Conservation (phyloP, 2,888 invertebrate genomes). For the Scaptomyza parva region DNA sequence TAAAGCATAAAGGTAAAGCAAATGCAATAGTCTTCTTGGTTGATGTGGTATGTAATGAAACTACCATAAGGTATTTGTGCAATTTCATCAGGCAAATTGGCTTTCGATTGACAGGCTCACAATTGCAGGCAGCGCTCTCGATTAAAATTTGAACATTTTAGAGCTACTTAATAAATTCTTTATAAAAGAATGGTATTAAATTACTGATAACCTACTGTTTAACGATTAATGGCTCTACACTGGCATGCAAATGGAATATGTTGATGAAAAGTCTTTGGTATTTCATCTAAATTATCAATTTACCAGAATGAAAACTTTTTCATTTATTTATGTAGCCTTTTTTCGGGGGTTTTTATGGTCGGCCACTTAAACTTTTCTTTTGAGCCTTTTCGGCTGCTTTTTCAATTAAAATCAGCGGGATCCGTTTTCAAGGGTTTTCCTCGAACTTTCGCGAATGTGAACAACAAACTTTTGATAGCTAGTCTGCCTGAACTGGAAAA, state of each 20-base stretch:
- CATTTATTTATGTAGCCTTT: conserved; percentile 28
- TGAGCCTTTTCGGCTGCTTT: conserved; percentile 41
- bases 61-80: conserved; percentile 23
- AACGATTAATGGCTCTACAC: too few relatives aligned
- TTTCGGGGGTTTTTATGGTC: background rate
- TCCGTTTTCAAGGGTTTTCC: conserved; percentile 14
- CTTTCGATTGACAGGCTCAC: conserved; percentile 6
- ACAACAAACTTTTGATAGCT: conserved; percentile 42
- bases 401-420: conserved; percentile 65
- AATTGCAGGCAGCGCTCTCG: conserved; percentile 14
- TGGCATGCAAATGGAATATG: background rate
- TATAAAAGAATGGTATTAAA: background rate
- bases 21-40: too few relatives aligned
- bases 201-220: background rate
- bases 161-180: background rate
- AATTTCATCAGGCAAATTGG: conserved; percentile 16
- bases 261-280: conserved; percentile 4
- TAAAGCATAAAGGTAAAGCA: too few relatives aligned
- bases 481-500: conserved; percentile 22
- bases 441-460: conserved; percentile 55
- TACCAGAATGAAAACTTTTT: conserved; percentile 22
- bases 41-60: conserved; percentile 60
- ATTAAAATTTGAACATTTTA: conserved; percentile 43
- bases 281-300: conserved; percentile 25
- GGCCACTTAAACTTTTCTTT: conserved; percentile 37